A percentile compares a stretch with the other conserved stretches of the same genome.
Evolutionary conservation across 2,888 invertebrate genomes (phyloP).

Genomic region (Oscheius sp.): DNA sequence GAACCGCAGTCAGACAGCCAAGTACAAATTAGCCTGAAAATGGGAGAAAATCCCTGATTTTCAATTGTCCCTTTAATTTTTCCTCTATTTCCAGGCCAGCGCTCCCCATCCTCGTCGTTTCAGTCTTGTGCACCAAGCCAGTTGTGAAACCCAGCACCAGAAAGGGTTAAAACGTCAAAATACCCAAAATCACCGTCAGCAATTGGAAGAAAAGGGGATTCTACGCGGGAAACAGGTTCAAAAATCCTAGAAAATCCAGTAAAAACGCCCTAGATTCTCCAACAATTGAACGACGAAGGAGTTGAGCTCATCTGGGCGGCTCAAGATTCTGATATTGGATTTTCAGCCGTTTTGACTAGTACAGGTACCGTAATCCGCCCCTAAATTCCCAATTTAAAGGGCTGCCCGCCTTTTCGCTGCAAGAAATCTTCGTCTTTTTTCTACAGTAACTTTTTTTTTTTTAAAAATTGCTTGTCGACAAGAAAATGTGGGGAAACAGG

Average conservation of each 20-base stretch:
- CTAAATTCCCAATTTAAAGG: too few species aligned
- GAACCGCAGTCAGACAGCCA: background rate
- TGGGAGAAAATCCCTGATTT: too few species aligned
- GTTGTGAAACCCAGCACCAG: constrained; percentile 56
- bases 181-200: constrained; percentile 60
- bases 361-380: constrained; percentile 23
- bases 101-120: constrained; percentile 33
- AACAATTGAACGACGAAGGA: constrained; percentile 70
- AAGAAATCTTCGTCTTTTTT: too few species aligned
- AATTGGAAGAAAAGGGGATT: constrained; percentile 53
- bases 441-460: background rate
- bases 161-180: constrained; percentile 60
- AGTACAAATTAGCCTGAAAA: too few species aligned
- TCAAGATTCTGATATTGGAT: constrained; percentile 42
- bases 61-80: too few species aligned
- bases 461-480: background rate
- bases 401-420: too few species aligned
- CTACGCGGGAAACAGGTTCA: constrained; percentile 55
- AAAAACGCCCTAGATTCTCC: constrained; percentile 41
- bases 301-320: constrained; percentile 67
- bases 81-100: background rate
- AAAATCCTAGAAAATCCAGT: background rate
- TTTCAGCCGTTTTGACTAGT: constrained; percentile 60
- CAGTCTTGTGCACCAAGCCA: constrained; percentile 56
- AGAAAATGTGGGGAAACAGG: too few species aligned